Evolutionary conservation across 1,140 invertebrate species (phyloP).

Genomic region (Solenopsis fugax): DNA sequence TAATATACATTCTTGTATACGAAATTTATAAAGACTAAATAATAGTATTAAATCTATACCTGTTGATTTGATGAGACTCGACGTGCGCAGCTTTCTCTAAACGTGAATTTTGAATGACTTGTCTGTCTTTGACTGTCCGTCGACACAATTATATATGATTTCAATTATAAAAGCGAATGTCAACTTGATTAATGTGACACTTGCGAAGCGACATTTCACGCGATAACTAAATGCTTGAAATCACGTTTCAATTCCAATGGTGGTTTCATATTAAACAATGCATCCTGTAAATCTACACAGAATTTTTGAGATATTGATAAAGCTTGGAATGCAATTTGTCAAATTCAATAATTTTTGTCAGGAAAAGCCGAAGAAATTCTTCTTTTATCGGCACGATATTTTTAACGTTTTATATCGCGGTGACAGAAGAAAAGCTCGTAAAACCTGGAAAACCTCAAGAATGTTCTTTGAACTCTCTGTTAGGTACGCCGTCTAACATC

Average conservation of each 20-base stretch:
- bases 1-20: no score
- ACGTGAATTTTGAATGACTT: slow-evolving; percentile 29
- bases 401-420: slow-evolving; percentile 24
- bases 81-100: background rate
- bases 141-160: background rate
- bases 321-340: slow-evolving; percentile 28
- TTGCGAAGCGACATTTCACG: background rate
- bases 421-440: slow-evolving; percentile 8
- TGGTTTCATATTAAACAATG: slow-evolving; percentile 5
- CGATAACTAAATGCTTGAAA: background rate
- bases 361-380: slow-evolving; percentile 1
- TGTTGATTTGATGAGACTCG: slow-evolving; percentile 34
- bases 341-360: background rate
- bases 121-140: slow-evolving; percentile 9
- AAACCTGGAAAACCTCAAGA: slow-evolving; percentile 18
- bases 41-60: slow-evolving; percentile 20
- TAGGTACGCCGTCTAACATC: background rate
- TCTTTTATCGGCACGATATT: slow-evolving; percentile 31
- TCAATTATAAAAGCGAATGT: slow-evolving; percentile 6
- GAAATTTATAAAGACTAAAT: slow-evolving; percentile 21
- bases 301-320: slow-evolving; percentile 32
- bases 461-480: slow-evolving; percentile 30
- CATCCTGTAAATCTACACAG: background rate
- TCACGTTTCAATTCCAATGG: background rate
- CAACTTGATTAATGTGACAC: slow-evolving; percentile 14